Evolutionary conservation across 23 tunicate genomes (phyloP).

Genomic region (Corella eumyota): DNA sequence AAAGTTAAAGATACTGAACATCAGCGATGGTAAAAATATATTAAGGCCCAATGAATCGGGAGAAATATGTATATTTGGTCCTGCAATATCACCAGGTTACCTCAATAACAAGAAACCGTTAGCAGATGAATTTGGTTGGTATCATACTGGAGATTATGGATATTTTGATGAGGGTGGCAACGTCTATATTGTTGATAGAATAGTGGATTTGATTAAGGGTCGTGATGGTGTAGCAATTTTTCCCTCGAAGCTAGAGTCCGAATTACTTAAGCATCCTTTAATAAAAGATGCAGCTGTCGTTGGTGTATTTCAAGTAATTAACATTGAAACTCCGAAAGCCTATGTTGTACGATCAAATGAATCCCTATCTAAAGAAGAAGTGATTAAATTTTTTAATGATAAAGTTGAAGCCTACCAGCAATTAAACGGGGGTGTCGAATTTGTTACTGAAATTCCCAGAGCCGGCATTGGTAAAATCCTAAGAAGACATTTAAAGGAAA

Average conservation of each 20-base stretch:
- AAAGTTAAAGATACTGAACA: slow-evolving; percentile 15
- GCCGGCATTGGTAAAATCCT: slow-evolving; percentile 1
- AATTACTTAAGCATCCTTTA: slow-evolving; percentile 1
- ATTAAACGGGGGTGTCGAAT: slow-evolving; percentile 2
- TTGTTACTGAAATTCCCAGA: neutral
- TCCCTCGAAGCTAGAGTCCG: slow-evolving; percentile 2
- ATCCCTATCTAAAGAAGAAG: slow-evolving; percentile 1
- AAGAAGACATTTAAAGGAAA: neutral
- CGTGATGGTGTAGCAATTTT: neutral
- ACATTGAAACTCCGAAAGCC: neutral
- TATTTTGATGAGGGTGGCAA: slow-evolving; percentile 35
- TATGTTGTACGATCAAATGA: neutral
- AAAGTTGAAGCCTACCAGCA: slow-evolving; percentile 2
- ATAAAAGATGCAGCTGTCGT: slow-evolving; percentile 3
- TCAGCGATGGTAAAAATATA: slow-evolving; percentile 19
- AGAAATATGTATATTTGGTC: slow-evolving; percentile 28
- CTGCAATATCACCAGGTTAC: slow-evolving; percentile 32
- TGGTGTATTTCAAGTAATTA: neutral
- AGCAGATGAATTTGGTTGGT: slow-evolving; percentile 30
- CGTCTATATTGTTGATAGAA: slow-evolving; percentile 37
- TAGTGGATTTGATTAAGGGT: slow-evolving; percentile 27
- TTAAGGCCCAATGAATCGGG: slow-evolving; percentile 29
- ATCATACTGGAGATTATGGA: slow-evolving; percentile 51
- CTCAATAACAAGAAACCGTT: slow-evolving; percentile 21
- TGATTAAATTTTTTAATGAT: neutral